A percentile compares a stretch with the other conserved stretches of the same genome.
phyloP scores from a whole-genome alignment of 2,888 invertebrate species.

The Pseudoips prasinana region DNA sequence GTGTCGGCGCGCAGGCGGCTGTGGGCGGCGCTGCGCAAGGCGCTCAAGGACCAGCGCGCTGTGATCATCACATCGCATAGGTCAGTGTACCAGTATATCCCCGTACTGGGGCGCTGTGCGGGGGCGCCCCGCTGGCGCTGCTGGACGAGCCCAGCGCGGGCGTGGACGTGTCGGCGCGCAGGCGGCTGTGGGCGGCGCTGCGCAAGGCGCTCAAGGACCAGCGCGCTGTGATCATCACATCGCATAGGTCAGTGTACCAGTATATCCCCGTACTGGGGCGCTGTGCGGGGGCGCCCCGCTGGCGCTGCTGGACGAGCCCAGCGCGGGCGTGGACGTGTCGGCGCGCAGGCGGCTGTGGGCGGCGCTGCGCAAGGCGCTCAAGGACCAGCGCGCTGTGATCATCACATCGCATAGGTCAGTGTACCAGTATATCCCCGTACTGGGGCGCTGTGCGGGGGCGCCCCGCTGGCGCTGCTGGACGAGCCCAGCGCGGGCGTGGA shows the following conservation, averaged over 20 bases:
- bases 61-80: slow-evolving; percentile 87
- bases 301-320: background rate
- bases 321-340: background rate
- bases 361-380: background rate
- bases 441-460: background rate
- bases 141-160: background rate
- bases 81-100: slow-evolving; percentile 47
- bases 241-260: slow-evolving; percentile 48
- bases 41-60: slow-evolving; percentile 69
- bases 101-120: slow-evolving; percentile 10
- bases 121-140: no score
- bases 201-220: background rate
- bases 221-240: background rate
- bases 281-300: no score
- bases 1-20: slow-evolving; percentile 84
- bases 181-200: background rate
- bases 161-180: background rate
- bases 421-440: slow-evolving; percentile 36
- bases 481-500: background rate
- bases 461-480: background rate
- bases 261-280: slow-evolving; percentile 27
- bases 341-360: background rate
- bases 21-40: slow-evolving; percentile 83
- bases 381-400: background rate
- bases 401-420: slow-evolving; percentile 42